These are phyloP conservation scores for Barypeithes pellucidus DNA, from an alignment of 2,888 invertebrate genomes.

Conservation along the genomic window DNA sequence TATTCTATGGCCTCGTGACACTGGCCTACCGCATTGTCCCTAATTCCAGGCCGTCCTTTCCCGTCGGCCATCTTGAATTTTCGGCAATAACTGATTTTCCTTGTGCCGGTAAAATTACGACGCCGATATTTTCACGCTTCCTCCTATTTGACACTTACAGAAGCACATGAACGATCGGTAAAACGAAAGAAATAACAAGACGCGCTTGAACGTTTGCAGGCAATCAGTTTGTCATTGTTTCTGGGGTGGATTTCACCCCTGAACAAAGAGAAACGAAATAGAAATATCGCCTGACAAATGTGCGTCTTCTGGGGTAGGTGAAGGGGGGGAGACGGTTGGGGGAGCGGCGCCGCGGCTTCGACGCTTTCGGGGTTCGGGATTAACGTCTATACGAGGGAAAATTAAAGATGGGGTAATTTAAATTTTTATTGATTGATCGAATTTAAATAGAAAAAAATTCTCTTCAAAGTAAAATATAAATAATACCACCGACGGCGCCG, in stretches of 20 bases:
- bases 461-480: too few species aligned
- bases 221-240: slow-evolving; percentile 25
- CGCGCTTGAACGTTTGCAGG: slow-evolving; percentile 19
- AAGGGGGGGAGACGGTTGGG: slow-evolving; percentile 17
- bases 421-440: too few species aligned
- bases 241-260: slow-evolving; percentile 28
- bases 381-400: slow-evolving; percentile 26
- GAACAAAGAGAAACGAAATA: slow-evolving; percentile 49
- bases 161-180: slow-evolving; percentile 7
- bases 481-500: too few species aligned
- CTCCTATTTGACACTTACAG: slow-evolving; percentile 4
- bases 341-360: slow-evolving; percentile 42
- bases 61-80: slow-evolving; percentile 46
- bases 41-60: slow-evolving; percentile 25
- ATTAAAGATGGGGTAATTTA: background rate
- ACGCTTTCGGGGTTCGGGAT: slow-evolving; percentile 35
- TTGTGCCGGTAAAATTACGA: background rate
- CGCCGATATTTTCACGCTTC: background rate
- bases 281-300: slow-evolving; percentile 49
- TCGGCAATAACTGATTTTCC: slow-evolving; percentile 20
- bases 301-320: slow-evolving; percentile 22
- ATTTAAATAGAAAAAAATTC: too few species aligned
- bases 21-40: slow-evolving; percentile 49
- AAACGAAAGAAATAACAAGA: slow-evolving; percentile 10
- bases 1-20: slow-evolving; percentile 21